Evolutionary conservation across 2,113 vertebrate genomes (phyloP), one percentile per base, ranked within the genome.

Genomic region (Limnothrissa miodon): DNA sequence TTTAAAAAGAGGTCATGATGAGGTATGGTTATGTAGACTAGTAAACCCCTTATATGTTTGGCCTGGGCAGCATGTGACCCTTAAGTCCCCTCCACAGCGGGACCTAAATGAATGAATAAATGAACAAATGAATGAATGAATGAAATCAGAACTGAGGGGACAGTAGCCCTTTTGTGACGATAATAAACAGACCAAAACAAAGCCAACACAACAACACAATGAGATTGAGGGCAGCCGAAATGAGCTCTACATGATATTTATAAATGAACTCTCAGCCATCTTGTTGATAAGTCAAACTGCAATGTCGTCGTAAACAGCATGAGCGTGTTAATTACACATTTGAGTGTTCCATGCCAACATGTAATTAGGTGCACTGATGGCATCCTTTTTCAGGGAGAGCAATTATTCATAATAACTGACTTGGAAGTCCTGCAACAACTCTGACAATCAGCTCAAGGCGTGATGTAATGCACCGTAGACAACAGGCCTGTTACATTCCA

Each of bases 61-160:
- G 53, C 81, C 53, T 87, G 87, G 88, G 86, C 86, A 56, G 80
- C 79, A 2, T 13, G 5, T 86, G 74, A 86, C 86, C 85, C 78
- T 78, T 84, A 88, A 46, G 3, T 23, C 39, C 25, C 29, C 46
- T 48, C 39, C 3, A 79, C 25, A 80, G 33, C 82, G 46, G 44
- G 46, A 51, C 3, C 42, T 45, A 25, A 48, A 36, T 80, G 42
- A 80, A 86, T 62, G 80, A 53, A 82, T 80, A 39, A 66, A 48
- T 7, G 11, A 9, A 29, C 0, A n/a, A n/a, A 33, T 11, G 25
- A 10, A 29, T 70, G 46, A 66, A 48, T 7, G 11, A 9, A 33
- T 3, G 25, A 10, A 29, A 36, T 33, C 29, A 70, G 10, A n/a
- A n/a, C 25, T 7, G 7, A n/a, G 25, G 23, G 78, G 74, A 79